Evolutionary conservation across 1,140 invertebrate genomes (phyloP).

Genomic region (Hylaeus volcanicus): DNA sequence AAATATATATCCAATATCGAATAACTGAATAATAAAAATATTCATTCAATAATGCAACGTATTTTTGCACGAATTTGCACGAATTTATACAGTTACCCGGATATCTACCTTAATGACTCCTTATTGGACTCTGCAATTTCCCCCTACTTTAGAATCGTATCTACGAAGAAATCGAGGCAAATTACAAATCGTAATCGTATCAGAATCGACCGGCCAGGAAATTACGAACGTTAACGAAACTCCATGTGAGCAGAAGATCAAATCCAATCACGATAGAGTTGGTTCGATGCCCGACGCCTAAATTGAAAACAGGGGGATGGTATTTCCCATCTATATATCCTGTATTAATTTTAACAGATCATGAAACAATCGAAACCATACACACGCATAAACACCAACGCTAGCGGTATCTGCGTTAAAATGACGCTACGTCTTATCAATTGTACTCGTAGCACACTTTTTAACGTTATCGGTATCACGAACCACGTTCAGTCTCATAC

Average conservation of each 20-base stretch:
- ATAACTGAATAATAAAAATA: no score
- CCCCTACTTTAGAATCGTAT: no score
- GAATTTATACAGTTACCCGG: no score
- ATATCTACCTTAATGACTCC: no score
- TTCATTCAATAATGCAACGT: no score
- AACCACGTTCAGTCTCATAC: constrained; percentile 15
- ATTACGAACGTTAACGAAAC: neutral
- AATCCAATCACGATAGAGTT: neutral
- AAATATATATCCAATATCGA: no score
- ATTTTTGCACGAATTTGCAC: no score
- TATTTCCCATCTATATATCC: neutral
- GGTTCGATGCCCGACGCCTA: neutral
- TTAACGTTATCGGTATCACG: constrained; percentile 41
- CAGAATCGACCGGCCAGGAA: no score
- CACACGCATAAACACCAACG: constrained; percentile 4
- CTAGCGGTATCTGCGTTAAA: constrained; percentile 4
- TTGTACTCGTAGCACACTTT: constrained; percentile 41
- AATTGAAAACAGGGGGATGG: neutral
- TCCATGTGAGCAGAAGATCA: neutral
- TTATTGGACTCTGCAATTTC: no score
- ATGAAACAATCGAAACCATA: no score
- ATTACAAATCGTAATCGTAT: neutral
- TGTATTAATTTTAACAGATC: constrained; percentile 27
- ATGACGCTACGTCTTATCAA: constrained; percentile 49
- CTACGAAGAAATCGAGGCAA: no score